Conservation (phyloP, 2,888 invertebrate genomes). For the Uropetala carovei region DNA sequence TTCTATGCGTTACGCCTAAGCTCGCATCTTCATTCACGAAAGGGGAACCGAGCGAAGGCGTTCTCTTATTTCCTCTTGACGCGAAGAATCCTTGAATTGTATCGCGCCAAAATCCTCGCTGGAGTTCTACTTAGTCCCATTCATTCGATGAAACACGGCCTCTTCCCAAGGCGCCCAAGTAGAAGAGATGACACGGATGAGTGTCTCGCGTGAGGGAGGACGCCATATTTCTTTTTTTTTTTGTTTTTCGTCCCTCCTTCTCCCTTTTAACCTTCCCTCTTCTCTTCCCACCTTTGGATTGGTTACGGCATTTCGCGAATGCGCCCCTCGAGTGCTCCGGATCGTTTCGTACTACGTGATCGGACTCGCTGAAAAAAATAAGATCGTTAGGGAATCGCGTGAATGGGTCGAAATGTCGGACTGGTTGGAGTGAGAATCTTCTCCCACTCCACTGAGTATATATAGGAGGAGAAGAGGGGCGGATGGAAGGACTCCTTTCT, state of each 20-base stretch:
- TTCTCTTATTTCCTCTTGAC: no score
- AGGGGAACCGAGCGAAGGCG: no score
- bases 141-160: background rate
- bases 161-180: background rate
- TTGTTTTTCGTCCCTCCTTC: background rate
- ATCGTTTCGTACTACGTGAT: background rate
- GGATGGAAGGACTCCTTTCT: background rate
- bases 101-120: background rate
- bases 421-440: background rate
- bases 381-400: background rate
- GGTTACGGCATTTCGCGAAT: background rate
- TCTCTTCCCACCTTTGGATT: background rate
- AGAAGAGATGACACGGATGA: background rate
- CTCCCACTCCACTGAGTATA: background rate
- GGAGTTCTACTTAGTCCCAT: background rate
- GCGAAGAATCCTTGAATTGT: no score
- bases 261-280: background rate
- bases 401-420: background rate
- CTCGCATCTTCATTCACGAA: no score
- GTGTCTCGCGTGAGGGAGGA: background rate
- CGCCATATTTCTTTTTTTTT: background rate
- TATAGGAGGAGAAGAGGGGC: background rate
- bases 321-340: background rate
- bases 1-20: no score
- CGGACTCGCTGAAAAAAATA: background rate